Base-by-base conservation (phyloP, 2,888 invertebrate species). In the Bedellia somnulentella region DNA sequence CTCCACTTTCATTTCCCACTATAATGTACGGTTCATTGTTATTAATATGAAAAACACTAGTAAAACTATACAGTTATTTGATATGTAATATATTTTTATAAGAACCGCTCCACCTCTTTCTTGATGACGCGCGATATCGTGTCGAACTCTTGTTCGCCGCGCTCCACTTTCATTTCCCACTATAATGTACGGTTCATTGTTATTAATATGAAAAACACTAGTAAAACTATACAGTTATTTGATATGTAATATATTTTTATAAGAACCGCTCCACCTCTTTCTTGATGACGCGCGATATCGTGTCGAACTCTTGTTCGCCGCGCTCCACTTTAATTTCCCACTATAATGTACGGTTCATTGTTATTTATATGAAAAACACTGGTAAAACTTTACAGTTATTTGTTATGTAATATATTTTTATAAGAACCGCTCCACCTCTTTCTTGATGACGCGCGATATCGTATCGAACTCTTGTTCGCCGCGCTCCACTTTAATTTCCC, bases 1-100 rank as follows among this genome's bases (percentile, higher is more conserved):
- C 49, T 96, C 95, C n/a, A 97, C 95, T 70, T 95, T 95, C 1
- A 89, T 80, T 60, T 96, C 94, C 95, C 94, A 94, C 88, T 93
- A n/a, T n/a, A n/a, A n/a, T n/a, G n/a, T n/a, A n/a, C n/a, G n/a
- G n/a, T n/a, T n/a, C n/a, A n/a, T n/a, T n/a, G n/a, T n/a, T n/a
- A n/a, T n/a, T n/a, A n/a, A n/a, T n/a, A n/a, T n/a, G n/a, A n/a
- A n/a, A n/a, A n/a, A n/a, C n/a, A n/a, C n/a, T n/a, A n/a, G n/a
- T n/a, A n/a, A n/a, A n/a, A n/a, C n/a, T n/a, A n/a, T n/a, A n/a
- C n/a, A n/a, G n/a, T n/a, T n/a, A n/a, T n/a, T n/a, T n/a, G n/a
- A n/a, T n/a, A n/a, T n/a, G n/a, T n/a, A n/a, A n/a, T n/a, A n/a
- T n/a, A n/a, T n/a, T n/a, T n/a, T n/a, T n/a, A n/a, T n/a, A n/a